Conservation (phyloP, 2,888 invertebrate genomes). For the Diaphora mendica region DNA sequence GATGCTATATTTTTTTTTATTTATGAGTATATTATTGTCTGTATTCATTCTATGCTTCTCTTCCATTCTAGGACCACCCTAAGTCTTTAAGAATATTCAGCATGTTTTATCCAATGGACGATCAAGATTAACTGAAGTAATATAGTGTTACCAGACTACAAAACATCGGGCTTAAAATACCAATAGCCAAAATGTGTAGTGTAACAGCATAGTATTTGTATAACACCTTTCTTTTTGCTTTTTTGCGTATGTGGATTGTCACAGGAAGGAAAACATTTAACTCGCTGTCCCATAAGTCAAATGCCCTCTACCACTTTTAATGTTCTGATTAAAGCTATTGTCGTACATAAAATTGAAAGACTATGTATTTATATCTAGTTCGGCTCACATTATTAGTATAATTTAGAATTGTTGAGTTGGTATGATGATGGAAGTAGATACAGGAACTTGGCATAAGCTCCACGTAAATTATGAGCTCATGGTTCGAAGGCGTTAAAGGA, state of each 20-base stretch:
- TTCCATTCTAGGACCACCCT: conserved; percentile 56
- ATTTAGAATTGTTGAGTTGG: background rate
- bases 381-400: background rate
- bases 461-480: background rate
- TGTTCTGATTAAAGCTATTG: no score
- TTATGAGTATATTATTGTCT: background rate
- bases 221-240: background rate
- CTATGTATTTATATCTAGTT: background rate
- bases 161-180: background rate
- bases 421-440: background rate
- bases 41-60: background rate
- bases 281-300: no score
- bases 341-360: background rate
- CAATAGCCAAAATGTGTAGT: background rate
- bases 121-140: conserved; percentile 38
- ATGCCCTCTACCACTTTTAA: no score
- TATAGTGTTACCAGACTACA: background rate
- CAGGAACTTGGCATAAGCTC: background rate
- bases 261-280: no score
- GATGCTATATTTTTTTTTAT: no score
- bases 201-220: background rate
- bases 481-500: background rate
- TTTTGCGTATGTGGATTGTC: background rate
- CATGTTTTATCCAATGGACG: conserved; percentile 61
- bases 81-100: conserved; percentile 60